A percentile compares a stretch with the other conserved stretches of the same genome.
Conservation (phyloP, 2,888 invertebrate genomes). For the Atherix ibis region DNA sequence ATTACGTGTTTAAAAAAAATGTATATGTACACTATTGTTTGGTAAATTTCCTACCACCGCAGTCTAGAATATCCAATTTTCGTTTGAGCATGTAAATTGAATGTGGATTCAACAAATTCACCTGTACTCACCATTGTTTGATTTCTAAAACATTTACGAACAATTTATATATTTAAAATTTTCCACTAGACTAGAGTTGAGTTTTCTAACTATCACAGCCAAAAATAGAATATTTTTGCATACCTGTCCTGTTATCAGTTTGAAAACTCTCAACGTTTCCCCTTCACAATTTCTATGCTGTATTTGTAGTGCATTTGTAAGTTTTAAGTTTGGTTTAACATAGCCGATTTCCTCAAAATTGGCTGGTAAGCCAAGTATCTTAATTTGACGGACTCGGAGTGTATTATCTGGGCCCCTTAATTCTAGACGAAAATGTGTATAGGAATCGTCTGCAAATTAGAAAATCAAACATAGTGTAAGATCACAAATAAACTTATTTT, state of each 20-base stretch:
- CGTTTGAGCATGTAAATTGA: no score
- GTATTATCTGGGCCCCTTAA: constrained; percentile 85
- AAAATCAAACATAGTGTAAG: constrained; percentile 7
- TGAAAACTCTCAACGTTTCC: constrained; percentile 82
- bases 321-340: constrained; percentile 21
- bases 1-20: no score
- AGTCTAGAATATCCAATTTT: no score
- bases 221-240: not conserved
- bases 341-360: constrained; percentile 14
- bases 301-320: constrained; percentile 35
- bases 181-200: not conserved
- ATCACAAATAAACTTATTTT: no score
- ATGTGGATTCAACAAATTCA: no score
- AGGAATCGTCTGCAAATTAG: constrained; percentile 31
- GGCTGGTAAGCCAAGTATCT: constrained; percentile 43
- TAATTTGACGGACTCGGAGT: constrained; percentile 72
- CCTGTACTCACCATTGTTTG: no score
- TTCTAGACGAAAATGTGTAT: constrained; percentile 60
- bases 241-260: constrained; percentile 82
- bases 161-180: constrained; percentile 19
- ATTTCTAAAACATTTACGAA: constrained; percentile 2
- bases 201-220: not conserved
- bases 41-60: no score
- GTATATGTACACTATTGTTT: no score
- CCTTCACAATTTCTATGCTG: constrained; percentile 79